phyloP scores from a whole-genome alignment of 2,888 invertebrate species.

The Drosophila borborema region DNA sequence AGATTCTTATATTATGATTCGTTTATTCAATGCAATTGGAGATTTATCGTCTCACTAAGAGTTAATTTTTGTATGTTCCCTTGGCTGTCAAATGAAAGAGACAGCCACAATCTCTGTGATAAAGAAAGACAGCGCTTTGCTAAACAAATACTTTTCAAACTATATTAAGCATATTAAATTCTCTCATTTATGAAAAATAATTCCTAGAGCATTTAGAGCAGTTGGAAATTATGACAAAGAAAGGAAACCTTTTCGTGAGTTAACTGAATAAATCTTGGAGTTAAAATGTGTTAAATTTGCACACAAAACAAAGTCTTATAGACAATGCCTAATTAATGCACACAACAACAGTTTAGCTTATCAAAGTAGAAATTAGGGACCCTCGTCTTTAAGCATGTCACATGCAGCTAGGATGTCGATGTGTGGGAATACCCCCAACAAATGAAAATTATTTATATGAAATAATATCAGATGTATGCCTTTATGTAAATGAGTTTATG shows the following conservation, averaged over 20 bases:
- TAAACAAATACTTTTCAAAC: no score
- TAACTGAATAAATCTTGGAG: not conserved
- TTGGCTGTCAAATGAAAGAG: not conserved
- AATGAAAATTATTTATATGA: conserved; percentile 24
- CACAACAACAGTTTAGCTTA: conserved; percentile 2
- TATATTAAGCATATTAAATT: no score
- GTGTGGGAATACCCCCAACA: conserved; percentile 7
- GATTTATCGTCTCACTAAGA: conserved; percentile 20
- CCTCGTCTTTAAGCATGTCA: conserved; percentile 44
- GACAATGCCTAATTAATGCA: not conserved
- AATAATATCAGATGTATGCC: not conserved
- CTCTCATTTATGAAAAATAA: no score
- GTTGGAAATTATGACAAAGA: no score
- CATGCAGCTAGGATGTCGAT: conserved; percentile 23
- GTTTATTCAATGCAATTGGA: conserved; percentile 12
- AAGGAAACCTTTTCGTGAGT: not conserved
- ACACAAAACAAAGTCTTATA: conserved; percentile 2
- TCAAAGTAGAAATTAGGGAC: not conserved
- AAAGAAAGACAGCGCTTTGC: no score
- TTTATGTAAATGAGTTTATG: conserved; percentile 23
- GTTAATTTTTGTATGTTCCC: not conserved
- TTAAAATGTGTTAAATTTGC: conserved; percentile 54
- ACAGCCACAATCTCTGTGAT: no score
- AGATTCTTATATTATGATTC: not conserved
- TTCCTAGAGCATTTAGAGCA: no score